Evolutionary conservation across 2,888 invertebrate species (phyloP).

Genomic region (Oscheius sp.): DNA sequence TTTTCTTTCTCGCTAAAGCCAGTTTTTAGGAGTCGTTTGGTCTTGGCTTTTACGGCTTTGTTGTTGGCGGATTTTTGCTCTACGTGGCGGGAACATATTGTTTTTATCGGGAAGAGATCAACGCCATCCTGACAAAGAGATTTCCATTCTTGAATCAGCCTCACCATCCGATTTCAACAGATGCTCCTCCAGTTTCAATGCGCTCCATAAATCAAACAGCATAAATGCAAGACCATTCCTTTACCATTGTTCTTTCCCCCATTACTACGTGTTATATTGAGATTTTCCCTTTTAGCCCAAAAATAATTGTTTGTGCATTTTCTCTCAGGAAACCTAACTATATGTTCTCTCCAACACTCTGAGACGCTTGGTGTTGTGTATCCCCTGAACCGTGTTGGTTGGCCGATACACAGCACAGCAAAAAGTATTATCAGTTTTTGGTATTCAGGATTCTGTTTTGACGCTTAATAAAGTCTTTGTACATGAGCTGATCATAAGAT

Average conservation of each 20-base stretch:
- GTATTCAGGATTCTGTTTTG: constrained; percentile 8
- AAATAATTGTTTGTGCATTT: not conserved
- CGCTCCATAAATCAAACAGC: not conserved
- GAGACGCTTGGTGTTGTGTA: constrained; percentile 3
- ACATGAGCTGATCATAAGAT: not conserved
- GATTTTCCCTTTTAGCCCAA: too few relatives aligned
- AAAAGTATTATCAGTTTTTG: constrained; percentile 25
- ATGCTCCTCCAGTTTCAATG: constrained; percentile 12
- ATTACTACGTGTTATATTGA: constrained; percentile 4
- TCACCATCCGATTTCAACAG: constrained; percentile 9
- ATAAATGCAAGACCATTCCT: not conserved
- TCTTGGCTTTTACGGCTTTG: constrained; percentile 19
- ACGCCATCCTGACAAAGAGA: constrained; percentile 6
- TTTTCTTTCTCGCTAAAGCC: too few relatives aligned
- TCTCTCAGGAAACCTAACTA: constrained; percentile 10
- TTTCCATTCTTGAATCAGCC: constrained; percentile 3
- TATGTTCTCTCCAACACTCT: constrained; percentile 12
- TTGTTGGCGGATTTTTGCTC: constrained; percentile 10
- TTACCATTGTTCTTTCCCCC: constrained; percentile 3
- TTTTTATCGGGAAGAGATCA: constrained; percentile 17
- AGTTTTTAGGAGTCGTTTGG: constrained; percentile 14
- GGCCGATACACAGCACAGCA: constrained; percentile 10
- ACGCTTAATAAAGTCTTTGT: not conserved
- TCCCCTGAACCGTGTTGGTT: constrained; percentile 3
- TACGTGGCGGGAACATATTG: constrained; percentile 1